Base-by-base conservation (phyloP, 2,113 vertebrate genomes). In the Gila orcuttii region DNA sequence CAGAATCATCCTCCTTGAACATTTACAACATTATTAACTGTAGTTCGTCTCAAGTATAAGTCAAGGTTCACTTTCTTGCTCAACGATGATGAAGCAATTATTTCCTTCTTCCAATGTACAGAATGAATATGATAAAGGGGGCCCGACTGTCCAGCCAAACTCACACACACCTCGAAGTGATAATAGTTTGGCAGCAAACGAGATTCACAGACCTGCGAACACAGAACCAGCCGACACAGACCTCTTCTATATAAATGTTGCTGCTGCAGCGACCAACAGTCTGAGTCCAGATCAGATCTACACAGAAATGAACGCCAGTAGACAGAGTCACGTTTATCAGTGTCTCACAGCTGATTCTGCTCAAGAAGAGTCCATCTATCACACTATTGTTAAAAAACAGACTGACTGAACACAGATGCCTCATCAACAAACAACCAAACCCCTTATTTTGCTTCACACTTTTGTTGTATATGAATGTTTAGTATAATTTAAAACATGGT, bases 271-370 rank as follows among this genome's bases (percentile, higher is more conserved):
- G 10, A 47, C 23, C 28, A 47, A 28, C 12, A 7, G 1, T 7
- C 10, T 42, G 3, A 4, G 6, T 55, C 31, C 33, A 57, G 60
- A 79, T 25, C 9, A 36, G 1, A 66, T 69, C 11, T 85, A 85
- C 75, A 79, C 39, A 21, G 47, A 85, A 6, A 60, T 66, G 52
- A 13, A 57, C 31, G 1, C 7, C 4, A 62, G 3, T 1, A 36
- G 60, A 79, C 47, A 66, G 8, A 77, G 71, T 60, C 6, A 75
- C 2, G 2, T 74, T n/a, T 85, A 79, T 85, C 28, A 79, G 3
- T 17, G 50, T 50, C 75, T 85, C 4, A 64, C 0, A 17, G 12
- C 4, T 8, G 55, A 76, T 31, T 84, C 39, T 60, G 2, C 23
- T 28, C 5, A 33, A 6, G 13, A 55, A 8, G 75, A 69, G 84